Evolutionary conservation across 2,888 invertebrate genomes (phyloP), one percentile per base, ranked within the genome.

Genomic region (Nomada goodeniana): DNA sequence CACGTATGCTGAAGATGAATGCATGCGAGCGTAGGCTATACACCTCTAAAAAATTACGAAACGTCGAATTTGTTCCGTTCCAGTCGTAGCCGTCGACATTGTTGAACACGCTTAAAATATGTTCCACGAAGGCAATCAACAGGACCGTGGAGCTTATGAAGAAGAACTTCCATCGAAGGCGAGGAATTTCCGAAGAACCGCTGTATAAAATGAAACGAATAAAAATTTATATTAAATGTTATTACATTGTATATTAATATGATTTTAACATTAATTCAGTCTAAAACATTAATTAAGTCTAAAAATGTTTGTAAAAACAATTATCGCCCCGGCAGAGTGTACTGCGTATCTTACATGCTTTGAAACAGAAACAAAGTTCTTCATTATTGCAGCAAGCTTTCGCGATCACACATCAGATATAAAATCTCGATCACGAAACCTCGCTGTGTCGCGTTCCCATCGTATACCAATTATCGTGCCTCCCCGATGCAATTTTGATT

Each of bases 1-100:
- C 85, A 93, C 93, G 80, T 61, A 82, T 85, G 9, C 85, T 85
- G 4, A 93, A 80, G 36, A 94, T 89, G 77, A 94, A 94, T 3
- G 76, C 76, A 78, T 94, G 94, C 3, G 93, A 92, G 3, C 80
- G 84, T 4, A 77, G 52, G n/a, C 86, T 83, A 72, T 94, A 94
- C 23, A 88, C 63, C 26, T 89, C 67, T 3, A 94, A 85, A 77
- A 90, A 92, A 20, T 89, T 71, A 7, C 81, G 71, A 50, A 92
- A 88, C 0, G 91, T 90, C 1, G 84, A 74, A 73, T 92, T 91
- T 0, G 79, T n/a, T 2, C 65, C 68, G 2, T 71, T 42, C 87
- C 88, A 90, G 3, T 89, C 76, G 20, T 87, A 83, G 0, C 71
- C 47, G 0, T 89, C 86, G 0, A 83, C 82, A 65, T 90, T 91